Percentiles rank a stretch among this genome's conserved stretches.
Conservation (phyloP, 2,888 invertebrate species). For the Stenoptilia bipunctidactyla region DNA sequence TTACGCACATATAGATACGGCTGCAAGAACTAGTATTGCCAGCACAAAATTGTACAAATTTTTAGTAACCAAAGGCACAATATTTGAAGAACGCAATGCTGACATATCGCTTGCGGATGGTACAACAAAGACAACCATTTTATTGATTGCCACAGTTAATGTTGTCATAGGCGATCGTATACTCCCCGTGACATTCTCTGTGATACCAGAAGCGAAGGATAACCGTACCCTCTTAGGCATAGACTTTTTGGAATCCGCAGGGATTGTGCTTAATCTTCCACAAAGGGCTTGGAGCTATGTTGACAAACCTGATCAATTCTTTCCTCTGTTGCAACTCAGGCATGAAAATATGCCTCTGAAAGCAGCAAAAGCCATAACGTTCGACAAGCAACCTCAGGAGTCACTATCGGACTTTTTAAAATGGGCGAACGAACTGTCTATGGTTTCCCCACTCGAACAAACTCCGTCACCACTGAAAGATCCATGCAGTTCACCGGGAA, state of each 20-base stretch:
- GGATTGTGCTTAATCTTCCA: slow-evolving; percentile 11
- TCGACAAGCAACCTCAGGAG: background rate
- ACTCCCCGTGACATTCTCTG: no score
- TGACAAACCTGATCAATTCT: slow-evolving; percentile 3
- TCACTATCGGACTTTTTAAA: slow-evolving; percentile 1
- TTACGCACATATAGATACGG: no score
- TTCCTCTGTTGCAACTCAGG: background rate
- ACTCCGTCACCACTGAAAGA: slow-evolving; percentile 1
- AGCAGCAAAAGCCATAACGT: background rate
- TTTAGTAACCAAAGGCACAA: no score
- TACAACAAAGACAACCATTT: no score
- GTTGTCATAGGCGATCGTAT: no score
- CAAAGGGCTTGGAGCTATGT: slow-evolving; percentile 14
- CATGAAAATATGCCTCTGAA: background rate
- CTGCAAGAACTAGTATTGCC: no score
- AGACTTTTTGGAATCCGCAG: slow-evolving; percentile 13
- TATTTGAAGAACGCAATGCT: no score
- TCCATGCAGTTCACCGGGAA: background rate
- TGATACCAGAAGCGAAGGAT: no score
- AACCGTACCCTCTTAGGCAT: slow-evolving; percentile 14
- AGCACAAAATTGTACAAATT: no score
- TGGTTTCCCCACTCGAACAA: slow-evolving; percentile 5
- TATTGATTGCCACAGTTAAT: no score
- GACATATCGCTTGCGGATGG: no score
- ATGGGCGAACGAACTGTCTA: slow-evolving; percentile 6